A percentile compares a stretch with the other conserved stretches of the same genome.
phyloP scores from a whole-genome alignment of 35 echinoderm and acorn worm species.

The Apostichopus japonicus region DNA sequence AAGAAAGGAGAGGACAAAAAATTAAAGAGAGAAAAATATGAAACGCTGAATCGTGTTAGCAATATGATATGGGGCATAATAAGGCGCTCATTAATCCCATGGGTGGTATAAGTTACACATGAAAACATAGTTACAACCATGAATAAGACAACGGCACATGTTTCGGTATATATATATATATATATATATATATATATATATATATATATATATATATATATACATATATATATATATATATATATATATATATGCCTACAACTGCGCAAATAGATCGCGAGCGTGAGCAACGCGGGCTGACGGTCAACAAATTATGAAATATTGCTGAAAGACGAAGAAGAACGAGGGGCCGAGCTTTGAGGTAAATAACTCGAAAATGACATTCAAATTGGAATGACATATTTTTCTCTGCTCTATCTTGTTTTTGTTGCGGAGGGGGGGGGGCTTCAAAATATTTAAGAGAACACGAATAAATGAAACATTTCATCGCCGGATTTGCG shows the following conservation, averaged over 20 bases:
- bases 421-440: background rate
- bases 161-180: background rate
- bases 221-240: no score
- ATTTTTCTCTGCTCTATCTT: background rate
- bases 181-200: no score
- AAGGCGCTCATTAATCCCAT: slow-evolving; percentile 39
- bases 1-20: background rate
- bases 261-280: background rate
- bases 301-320: slow-evolving; percentile 51
- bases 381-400: slow-evolving; percentile 35
- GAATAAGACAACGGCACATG: slow-evolving; percentile 7
- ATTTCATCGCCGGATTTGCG: slow-evolving; percentile 26
- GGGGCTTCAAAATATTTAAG: background rate
- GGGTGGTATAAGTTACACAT: slow-evolving; percentile 10
- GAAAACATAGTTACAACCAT: background rate
- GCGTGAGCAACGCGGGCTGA: background rate
- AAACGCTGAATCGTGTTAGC: slow-evolving; percentile 1
- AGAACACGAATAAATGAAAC: background rate
- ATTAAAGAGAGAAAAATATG: background rate
- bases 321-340: slow-evolving; percentile 30
- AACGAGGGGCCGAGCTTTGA: background rate
- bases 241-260: no score
- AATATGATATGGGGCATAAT: slow-evolving; percentile 48
- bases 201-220: no score
- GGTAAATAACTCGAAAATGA: slow-evolving; percentile 30